Conservation (phyloP, 2,888 invertebrate genomes). For the Mythimna lalbum region DNA sequence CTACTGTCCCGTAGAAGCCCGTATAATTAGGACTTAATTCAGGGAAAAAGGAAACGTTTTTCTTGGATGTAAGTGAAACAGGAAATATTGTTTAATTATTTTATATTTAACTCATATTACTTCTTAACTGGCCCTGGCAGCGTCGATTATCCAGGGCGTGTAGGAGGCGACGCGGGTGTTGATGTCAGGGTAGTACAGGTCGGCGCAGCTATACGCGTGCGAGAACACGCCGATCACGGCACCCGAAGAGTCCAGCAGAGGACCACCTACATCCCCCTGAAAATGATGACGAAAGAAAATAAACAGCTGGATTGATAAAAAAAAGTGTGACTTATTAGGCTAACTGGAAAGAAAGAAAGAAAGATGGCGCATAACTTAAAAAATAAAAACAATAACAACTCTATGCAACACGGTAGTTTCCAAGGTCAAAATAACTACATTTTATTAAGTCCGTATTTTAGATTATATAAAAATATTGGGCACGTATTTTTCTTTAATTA, state of each 20-base stretch:
- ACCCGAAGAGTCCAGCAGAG: slow-evolving; percentile 72
- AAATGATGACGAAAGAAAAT: slow-evolving; percentile 8
- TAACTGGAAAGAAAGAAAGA: too few species aligned
- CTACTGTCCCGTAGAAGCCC: too few species aligned
- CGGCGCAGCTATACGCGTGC: slow-evolving; percentile 74
- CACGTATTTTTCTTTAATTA: too few species aligned
- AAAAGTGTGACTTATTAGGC: too few species aligned
- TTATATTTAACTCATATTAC: not conserved
- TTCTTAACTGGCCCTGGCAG: slow-evolving; percentile 39
- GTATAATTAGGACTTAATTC: too few species aligned
- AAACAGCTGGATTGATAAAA: not conserved
- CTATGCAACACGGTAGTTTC: too few species aligned
- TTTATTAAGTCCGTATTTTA: too few species aligned
- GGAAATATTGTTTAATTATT: not conserved
- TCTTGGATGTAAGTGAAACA: not conserved
- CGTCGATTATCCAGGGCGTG: slow-evolving; percentile 74
- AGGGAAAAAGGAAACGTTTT: too few species aligned
- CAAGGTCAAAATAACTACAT: too few species aligned
- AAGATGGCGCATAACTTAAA: too few species aligned
- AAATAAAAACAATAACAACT: too few species aligned
- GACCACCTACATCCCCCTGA: slow-evolving; percentile 83
- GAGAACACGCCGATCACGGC: slow-evolving; percentile 81
- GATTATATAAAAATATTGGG: too few species aligned
- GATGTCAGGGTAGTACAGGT: slow-evolving; percentile 75
- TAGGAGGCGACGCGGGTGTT: slow-evolving; percentile 78